Conservation (phyloP, 2,113 vertebrate species). For the Panurus biarmicus region DNA sequence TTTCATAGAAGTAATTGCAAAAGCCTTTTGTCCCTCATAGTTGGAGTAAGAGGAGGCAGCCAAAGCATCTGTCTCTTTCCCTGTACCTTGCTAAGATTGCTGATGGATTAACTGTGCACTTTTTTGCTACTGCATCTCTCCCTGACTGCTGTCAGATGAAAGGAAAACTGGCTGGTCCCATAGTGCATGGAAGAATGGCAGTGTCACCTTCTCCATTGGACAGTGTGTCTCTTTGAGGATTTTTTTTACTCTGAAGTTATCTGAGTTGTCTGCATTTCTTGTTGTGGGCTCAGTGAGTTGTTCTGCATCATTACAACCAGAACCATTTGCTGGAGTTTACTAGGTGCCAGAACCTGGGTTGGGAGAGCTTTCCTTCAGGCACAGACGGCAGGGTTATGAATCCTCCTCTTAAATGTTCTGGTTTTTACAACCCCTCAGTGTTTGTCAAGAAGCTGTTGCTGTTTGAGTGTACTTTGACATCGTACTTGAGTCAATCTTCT, state of each 20-base stretch:
- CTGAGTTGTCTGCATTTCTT: neutral
- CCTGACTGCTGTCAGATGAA: neutral
- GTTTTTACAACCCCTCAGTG: neutral
- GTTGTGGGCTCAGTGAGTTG: neutral
- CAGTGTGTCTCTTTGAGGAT: fast-evolving
- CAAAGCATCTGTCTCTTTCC: neutral
- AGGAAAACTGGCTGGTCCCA: neutral
- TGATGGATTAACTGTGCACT: neutral
- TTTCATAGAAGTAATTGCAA: neutral
- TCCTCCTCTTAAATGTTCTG: neutral
- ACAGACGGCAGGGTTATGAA: neutral
- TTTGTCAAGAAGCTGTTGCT: slow-evolving; percentile 35
- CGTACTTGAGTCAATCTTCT: neutral
- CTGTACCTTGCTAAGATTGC: neutral
- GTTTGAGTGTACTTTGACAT: slow-evolving; percentile 42
- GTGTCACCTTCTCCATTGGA: fast-evolving
- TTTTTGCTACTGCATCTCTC: neutral
- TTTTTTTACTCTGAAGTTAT: neutral
- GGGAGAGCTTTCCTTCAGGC: neutral
- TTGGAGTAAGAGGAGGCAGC: neutral
- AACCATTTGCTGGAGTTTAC: neutral
- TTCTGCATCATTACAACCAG: neutral
- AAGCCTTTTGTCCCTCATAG: neutral
- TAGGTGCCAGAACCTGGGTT: neutral
- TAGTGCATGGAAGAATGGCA: neutral